Evolutionary conservation across 1,140 invertebrate genomes (phyloP).

Genomic region (Musca vetustissima): DNA sequence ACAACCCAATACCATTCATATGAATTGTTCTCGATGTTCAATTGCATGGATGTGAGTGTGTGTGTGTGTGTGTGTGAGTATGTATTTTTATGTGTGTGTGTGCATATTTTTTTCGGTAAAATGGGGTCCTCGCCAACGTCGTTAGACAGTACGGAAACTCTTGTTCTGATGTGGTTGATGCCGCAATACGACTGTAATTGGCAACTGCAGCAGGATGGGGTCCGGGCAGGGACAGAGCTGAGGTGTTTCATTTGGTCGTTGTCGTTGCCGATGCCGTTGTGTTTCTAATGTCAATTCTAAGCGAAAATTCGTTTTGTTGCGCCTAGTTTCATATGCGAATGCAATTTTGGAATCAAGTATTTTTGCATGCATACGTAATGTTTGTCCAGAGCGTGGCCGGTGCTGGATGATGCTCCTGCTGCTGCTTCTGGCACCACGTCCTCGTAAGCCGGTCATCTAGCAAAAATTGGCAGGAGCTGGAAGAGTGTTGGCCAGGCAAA

Average conservation of each 20-base stretch:
- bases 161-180: constrained; percentile 9
- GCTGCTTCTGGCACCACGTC: no score
- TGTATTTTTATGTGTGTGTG: no score
- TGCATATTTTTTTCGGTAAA: no score
- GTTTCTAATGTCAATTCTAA: constrained; percentile 23
- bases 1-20: neutral
- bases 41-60: neutral
- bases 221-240: neutral
- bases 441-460: neutral
- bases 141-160: neutral
- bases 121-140: constrained; percentile 2
- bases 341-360: constrained; percentile 19
- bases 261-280: constrained; percentile 1
- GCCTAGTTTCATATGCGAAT: constrained; percentile 20
- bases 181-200: neutral
- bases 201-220: neutral
- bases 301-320: constrained; percentile 23
- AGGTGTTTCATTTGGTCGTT: neutral
- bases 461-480: no score
- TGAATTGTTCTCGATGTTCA: constrained; percentile 13
- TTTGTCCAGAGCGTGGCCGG: neutral
- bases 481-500: no score
- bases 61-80: neutral
- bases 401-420: no score
- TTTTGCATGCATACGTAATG: constrained; percentile 22